Base-by-base conservation (phyloP, 2,888 invertebrate species). In the Pandemis corylana region DNA sequence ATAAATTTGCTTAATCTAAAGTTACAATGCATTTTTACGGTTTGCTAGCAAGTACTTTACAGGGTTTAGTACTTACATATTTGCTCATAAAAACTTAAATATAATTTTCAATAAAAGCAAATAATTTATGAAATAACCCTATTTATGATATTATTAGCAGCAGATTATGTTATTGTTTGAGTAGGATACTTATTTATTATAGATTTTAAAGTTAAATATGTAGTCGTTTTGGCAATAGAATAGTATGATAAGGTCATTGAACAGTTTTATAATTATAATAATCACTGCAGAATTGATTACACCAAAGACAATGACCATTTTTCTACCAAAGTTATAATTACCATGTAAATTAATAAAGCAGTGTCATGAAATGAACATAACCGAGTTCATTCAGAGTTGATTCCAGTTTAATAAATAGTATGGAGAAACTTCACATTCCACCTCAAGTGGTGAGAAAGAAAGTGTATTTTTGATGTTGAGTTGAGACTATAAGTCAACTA, bases 41-140 rank as follows among this genome's bases (percentile, higher is more conserved):
- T 63, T 64, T 15, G 36, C 44, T 66, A 61, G 28, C 28, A 68
- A 46, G 41, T 68, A 61, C 42, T 65, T 36, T 42, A 73, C 72
- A 76, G 65, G 76, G 73, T 68, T 76, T 68, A 62, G 72, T 76
- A 76, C 72, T 76, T 76, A 76, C n/a, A 15, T 53, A 53, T 53
- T 41, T 67, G 67, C 53, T 67, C 65, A 65, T 36, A 65, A 13
- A 67, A 41, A 51, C 13, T 51, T 36, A 49, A 51, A 28, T 20
- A 42, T 56, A 44, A 59, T 72, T 66, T 61, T 41, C 49, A 61
- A 65, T 59, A 59, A 15, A 65, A 36, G 63, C 65, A 53, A 36
- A 51, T 51, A 12, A n/a, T 64, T 71, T 64, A 71, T 71, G 64
- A 71, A 64, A 44, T 71, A 56, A 70, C 63, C 51, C 53, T 71